Evolutionary conservation across 2,888 invertebrate genomes (phyloP).

Genomic region (Drosophila crucigera): DNA sequence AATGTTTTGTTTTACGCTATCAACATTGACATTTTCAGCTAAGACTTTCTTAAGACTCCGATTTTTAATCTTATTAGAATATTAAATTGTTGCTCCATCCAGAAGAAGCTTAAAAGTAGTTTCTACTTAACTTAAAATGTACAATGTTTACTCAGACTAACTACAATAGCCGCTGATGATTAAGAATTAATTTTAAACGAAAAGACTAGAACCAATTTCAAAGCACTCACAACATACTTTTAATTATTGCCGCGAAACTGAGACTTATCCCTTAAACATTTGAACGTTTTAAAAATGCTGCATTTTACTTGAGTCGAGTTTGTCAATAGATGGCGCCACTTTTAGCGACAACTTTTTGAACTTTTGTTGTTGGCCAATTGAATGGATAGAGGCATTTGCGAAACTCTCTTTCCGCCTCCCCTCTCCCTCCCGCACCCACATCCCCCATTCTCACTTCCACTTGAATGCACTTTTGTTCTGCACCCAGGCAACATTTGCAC

Average conservation of each 20-base stretch:
- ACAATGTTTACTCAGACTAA: background rate
- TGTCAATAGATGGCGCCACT: background rate
- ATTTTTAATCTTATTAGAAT: background rate
- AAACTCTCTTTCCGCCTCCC: slow-evolving; percentile 1
- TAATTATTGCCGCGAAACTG: background rate
- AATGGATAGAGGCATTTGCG: background rate
- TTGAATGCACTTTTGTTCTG: slow-evolving; percentile 81
- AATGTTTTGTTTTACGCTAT: too few species aligned
- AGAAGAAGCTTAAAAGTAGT: background rate
- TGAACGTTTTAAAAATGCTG: background rate
- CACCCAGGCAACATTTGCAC: slow-evolving; percentile 39
- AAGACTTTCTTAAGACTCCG: too few species aligned
- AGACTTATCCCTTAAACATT: background rate
- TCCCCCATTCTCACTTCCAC: slow-evolving; percentile 69
- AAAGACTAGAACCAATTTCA: background rate
- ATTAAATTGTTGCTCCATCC: background rate
- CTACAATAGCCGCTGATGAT: background rate
- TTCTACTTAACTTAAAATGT: background rate
- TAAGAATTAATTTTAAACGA: background rate
- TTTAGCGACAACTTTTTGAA: slow-evolving; percentile 1
- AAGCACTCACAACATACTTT: background rate
- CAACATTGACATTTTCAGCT: too few species aligned
- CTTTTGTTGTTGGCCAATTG: background rate
- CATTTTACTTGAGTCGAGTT: background rate
- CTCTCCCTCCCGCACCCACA: background rate